Conservation (phyloP, 2,888 invertebrate genomes). For the Zelleria hepariella region DNA sequence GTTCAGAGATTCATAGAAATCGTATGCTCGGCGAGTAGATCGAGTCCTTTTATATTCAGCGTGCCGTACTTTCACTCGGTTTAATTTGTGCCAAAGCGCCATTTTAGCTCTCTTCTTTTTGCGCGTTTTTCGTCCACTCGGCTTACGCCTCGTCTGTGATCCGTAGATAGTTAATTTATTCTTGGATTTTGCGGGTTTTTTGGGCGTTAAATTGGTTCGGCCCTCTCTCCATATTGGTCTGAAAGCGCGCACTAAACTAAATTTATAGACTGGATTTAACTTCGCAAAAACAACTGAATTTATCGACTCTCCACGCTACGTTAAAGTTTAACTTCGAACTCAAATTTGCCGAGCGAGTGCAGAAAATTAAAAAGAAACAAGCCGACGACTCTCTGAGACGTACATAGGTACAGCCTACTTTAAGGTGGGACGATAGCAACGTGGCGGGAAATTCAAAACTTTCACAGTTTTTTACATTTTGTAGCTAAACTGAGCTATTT, state of each 20-base stretch:
- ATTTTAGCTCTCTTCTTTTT: neutral
- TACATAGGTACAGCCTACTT: neutral
- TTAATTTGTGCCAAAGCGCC: neutral
- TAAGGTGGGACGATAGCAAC: no score
- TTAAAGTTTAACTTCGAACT: neutral
- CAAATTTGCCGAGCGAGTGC: neutral
- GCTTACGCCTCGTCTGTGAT: neutral
- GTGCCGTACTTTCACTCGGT: neutral
- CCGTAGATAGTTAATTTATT: slow-evolving; percentile 5
- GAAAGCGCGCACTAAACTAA: neutral
- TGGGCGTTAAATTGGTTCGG: neutral
- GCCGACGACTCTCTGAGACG: neutral
- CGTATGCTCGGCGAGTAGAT: no score
- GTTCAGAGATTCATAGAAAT: no score
- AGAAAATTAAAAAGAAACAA: neutral
- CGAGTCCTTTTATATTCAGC: no score
- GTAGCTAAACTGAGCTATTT: no score
- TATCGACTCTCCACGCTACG: neutral
- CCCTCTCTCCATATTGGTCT: neutral
- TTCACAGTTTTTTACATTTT: no score
- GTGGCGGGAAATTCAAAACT: no score
- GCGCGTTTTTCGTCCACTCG: neutral
- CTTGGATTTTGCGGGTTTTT: neutral
- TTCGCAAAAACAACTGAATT: neutral
- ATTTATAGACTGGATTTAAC: neutral